Conservation (phyloP, 2,113 vertebrate species). For the Blennius ocellaris region DNA sequence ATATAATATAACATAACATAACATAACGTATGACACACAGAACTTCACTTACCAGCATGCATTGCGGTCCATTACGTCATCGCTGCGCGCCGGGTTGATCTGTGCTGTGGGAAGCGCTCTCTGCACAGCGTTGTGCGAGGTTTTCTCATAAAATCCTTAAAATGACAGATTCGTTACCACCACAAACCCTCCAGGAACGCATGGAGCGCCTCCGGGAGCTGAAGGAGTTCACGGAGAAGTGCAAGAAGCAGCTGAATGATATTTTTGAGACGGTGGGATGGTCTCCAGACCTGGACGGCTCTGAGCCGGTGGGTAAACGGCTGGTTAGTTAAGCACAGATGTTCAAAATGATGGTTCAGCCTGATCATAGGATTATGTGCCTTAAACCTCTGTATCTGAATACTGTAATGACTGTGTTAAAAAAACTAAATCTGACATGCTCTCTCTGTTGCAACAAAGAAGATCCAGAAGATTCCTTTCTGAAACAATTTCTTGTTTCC, state of each 20-base stretch:
- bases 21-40: no score
- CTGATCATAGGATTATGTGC: no score
- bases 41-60: constrained; percentile 60
- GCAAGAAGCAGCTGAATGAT: constrained; percentile 66
- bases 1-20: no score
- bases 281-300: constrained; percentile 45
- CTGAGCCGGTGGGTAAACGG: no score
- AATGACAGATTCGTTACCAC: constrained; percentile 44
- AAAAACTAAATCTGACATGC: neutral
- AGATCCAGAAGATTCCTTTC: no score
- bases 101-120: no score
- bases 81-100: neutral
- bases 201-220: constrained; percentile 69
- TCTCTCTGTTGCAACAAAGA: no score
- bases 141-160: neutral
- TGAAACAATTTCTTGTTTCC: no score
- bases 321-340: no score
- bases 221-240: constrained; percentile 77
- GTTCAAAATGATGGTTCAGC: no score
- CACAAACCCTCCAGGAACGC: constrained; percentile 42
- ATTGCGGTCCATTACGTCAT: constrained; percentile 39
- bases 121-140: neutral
- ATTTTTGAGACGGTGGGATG: constrained; percentile 76
- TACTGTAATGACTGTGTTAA: no score
- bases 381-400: no score